Base-by-base conservation (phyloP, 2,113 vertebrate species). In the Galbula dea region DNA sequence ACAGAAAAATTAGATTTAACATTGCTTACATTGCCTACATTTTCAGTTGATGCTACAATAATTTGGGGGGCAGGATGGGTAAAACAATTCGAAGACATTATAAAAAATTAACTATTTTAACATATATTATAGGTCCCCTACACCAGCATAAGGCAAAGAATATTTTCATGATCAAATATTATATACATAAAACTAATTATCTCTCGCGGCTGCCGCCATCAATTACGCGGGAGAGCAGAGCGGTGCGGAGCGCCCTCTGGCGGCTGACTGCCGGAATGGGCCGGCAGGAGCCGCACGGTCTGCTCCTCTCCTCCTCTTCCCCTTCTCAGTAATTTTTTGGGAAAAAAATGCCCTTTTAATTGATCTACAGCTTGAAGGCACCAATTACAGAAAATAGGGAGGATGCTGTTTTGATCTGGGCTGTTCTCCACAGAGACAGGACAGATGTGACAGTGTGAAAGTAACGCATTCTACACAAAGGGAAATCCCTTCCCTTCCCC, bases 1-100 rank as follows among this genome's bases (percentile, higher is more conserved):
- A 99, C 99, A 99, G 97, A 99, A 99, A 99, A 99, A 99, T 99
- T 99, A 99, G 99, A 99, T 99, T 99, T 98, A 99, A 98, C 99
- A 97, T 99, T 99, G 99, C 99, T 99, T 99, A 99, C 98, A 99
- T 99, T 99, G 99, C 98, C 98, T 99, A 98, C 99, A 98, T 99
- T 99, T 99, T 98, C 98, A 98, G 99, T 98, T 98, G 99, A 98
- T 98, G 98, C 98, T 98, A 98, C 98, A 97, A 98, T 98, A 98
- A 98, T 99, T 99, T 98, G 91, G 96, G 96, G 92, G 92, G 39
- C 77, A 96, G 96, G 95, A 93, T 84, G 92, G 93, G 95, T 93
- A 96, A 97, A 96, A 97, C 96, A 97, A 97, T 97, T 95, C 96
- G 94, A 96, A 96, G 94, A 97, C 97, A 98, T 98, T 98, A 98